phyloP scores from a whole-genome alignment of 1,140 invertebrate genomes.

The Telenomus remus region DNA sequence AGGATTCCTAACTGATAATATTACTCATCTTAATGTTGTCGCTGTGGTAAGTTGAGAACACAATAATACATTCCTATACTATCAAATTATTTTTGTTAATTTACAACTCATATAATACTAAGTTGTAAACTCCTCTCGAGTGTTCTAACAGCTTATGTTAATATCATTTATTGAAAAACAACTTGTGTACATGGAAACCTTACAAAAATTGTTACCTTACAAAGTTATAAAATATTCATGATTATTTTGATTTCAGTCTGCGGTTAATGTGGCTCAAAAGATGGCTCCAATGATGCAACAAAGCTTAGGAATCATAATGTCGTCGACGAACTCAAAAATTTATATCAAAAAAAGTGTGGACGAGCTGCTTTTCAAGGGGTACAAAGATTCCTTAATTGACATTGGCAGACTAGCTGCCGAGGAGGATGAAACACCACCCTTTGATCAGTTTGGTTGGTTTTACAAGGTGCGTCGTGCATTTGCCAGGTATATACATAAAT shows the following conservation, averaged over 20 bases:
- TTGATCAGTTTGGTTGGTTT: conserved; percentile 87
- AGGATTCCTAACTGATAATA: conserved; percentile 83
- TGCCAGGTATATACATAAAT: conserved; percentile 55
- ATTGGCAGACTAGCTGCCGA: conserved; percentile 77
- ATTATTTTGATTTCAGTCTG: conserved; percentile 78
- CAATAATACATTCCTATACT: too few relatives aligned
- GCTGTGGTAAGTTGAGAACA: conserved; percentile 81
- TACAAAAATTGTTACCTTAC: too few relatives aligned
- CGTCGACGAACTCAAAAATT: conserved; percentile 73
- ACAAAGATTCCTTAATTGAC: conserved; percentile 81
- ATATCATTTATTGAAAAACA: conserved; percentile 3
- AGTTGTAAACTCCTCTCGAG: too few relatives aligned
- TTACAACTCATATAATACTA: too few relatives aligned
- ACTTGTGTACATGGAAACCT: too few relatives aligned
- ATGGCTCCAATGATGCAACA: conserved; percentile 77
- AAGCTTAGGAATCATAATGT: conserved; percentile 76
- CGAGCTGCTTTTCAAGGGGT: conserved; percentile 87
- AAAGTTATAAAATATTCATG: too few relatives aligned
- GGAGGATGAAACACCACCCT: conserved; percentile 77
- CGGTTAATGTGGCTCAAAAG: conserved; percentile 78
- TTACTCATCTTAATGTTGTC: conserved; percentile 88
- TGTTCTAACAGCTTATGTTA: too few relatives aligned
- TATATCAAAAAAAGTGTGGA: conserved; percentile 80
- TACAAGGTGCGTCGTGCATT: conserved; percentile 80
- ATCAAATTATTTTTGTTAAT: too few relatives aligned